Conservation (phyloP, 1,140 invertebrate genomes). For the Babylonia areolata region DNA sequence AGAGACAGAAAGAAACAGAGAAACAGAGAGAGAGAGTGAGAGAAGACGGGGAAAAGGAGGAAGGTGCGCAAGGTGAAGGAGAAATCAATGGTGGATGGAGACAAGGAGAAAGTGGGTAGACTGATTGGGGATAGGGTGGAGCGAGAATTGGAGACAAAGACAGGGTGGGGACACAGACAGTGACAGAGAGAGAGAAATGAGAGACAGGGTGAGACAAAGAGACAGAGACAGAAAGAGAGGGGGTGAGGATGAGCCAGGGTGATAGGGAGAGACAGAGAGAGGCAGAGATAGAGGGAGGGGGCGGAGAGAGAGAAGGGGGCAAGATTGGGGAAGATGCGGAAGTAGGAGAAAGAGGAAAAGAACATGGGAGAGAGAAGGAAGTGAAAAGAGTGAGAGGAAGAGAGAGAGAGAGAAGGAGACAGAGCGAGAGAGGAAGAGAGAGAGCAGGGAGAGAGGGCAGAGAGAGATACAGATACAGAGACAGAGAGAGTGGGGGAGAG, state of each 20-base stretch:
- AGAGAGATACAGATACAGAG: too few relatives aligned
- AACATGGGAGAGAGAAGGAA: neutral
- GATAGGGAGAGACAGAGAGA: too few relatives aligned
- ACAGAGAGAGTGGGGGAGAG: too few relatives aligned
- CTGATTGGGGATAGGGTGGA: neutral
- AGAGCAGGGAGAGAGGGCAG: too few relatives aligned
- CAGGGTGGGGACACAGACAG: too few relatives aligned
- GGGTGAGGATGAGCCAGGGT: too few relatives aligned
- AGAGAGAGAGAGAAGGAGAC: neutral
- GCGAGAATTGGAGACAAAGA: neutral
- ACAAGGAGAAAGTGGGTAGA: neutral
- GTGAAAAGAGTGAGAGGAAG: neutral
- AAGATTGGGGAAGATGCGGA: neutral
- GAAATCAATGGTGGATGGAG: too few relatives aligned
- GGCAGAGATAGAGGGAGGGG: neutral
- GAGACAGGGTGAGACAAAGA: too few relatives aligned
- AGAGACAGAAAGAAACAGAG: neutral
- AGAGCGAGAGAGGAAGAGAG: too few relatives aligned
- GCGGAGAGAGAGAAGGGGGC: neutral
- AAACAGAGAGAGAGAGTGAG: constrained; percentile 10
- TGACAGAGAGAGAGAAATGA: too few relatives aligned
- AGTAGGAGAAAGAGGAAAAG: neutral
- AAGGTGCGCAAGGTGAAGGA: neutral
- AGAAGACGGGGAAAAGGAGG: neutral
- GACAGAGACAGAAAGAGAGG: too few relatives aligned